Conservation (phyloP, 2,888 invertebrate genomes). For the Mythimna impura region DNA sequence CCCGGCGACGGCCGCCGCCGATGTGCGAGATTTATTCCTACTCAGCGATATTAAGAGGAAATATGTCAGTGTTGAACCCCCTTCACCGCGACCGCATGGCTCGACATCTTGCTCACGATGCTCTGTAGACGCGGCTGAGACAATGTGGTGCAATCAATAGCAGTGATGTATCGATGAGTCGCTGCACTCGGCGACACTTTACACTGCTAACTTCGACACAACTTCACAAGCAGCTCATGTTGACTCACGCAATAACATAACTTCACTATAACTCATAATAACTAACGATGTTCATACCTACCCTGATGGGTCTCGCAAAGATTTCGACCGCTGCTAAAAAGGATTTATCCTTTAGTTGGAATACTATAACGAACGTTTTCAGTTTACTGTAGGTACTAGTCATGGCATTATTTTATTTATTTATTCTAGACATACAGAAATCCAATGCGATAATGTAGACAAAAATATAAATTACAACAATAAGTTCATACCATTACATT, state of each 20-base stretch:
- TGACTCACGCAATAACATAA: background rate
- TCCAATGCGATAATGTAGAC: too few species aligned
- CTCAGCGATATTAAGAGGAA: constrained; percentile 52
- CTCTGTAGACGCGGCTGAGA: constrained; percentile 3
- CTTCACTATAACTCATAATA: constrained; percentile 13
- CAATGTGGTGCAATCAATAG: constrained; percentile 28
- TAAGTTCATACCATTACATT: too few species aligned
- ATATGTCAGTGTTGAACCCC: constrained; percentile 12
- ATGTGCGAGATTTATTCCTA: constrained; percentile 52
- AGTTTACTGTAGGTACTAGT: too few species aligned
- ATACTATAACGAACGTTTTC: background rate
- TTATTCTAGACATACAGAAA: too few species aligned
- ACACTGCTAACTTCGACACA: constrained; percentile 13
- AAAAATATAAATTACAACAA: too few species aligned
- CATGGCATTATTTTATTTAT: too few species aligned
- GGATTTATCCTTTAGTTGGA: background rate
- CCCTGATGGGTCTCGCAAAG: background rate
- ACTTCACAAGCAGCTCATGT: background rate
- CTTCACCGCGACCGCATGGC: background rate
- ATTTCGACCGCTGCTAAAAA: background rate
- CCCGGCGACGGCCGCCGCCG: constrained; percentile 35
- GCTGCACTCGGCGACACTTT: background rate
- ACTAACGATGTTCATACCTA: background rate
- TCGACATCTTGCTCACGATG: background rate
- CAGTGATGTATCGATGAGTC: constrained; percentile 15